Conservation (phyloP, 2,797 vertebrate genomes). For the Xyrichtys novacula region DNA sequence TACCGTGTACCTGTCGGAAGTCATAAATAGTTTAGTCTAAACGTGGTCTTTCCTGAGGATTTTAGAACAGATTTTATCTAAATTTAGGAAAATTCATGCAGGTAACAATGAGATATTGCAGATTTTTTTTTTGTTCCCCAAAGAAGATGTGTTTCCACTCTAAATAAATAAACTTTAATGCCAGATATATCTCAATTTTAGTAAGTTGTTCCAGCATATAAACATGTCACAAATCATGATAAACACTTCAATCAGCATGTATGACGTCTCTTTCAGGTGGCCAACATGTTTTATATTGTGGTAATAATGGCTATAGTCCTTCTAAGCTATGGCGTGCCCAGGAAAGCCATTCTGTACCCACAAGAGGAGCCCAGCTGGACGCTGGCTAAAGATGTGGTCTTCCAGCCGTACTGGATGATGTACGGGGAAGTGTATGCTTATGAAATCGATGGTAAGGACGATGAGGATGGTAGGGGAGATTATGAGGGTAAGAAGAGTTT, state of each 20-base stretch:
- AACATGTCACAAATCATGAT: too few relatives aligned
- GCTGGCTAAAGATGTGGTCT: constrained; percentile 95
- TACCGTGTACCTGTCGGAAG: constrained; percentile 8
- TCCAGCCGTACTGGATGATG: constrained; percentile 99
- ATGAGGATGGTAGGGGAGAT: constrained; percentile 59
- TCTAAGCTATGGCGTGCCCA: constrained; percentile 96
- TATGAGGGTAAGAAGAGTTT: constrained; percentile 56
- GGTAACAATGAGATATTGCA: not conserved
- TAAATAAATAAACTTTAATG: not conserved
- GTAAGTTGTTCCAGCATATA: too few relatives aligned
- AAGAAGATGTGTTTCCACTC: not conserved
- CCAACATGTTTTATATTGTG: constrained; percentile 99
- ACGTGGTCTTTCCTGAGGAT: constrained; percentile 35
- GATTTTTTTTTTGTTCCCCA: constrained; percentile 19
- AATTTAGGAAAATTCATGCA: not conserved
- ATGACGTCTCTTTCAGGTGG: constrained; percentile 86
- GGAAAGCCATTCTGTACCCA: constrained; percentile 97
- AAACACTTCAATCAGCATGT: not conserved
- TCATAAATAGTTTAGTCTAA: not conserved
- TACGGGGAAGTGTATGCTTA: constrained; percentile 99
- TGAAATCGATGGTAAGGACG: constrained; percentile 96
- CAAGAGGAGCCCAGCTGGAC: constrained; percentile 92
- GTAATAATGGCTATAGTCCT: constrained; percentile 98
- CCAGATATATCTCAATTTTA: not conserved
- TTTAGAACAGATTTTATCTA: not conserved